phyloP scores from a whole-genome alignment of 1,140 invertebrate genomes.

The Dolichoris vasculosae region DNA sequence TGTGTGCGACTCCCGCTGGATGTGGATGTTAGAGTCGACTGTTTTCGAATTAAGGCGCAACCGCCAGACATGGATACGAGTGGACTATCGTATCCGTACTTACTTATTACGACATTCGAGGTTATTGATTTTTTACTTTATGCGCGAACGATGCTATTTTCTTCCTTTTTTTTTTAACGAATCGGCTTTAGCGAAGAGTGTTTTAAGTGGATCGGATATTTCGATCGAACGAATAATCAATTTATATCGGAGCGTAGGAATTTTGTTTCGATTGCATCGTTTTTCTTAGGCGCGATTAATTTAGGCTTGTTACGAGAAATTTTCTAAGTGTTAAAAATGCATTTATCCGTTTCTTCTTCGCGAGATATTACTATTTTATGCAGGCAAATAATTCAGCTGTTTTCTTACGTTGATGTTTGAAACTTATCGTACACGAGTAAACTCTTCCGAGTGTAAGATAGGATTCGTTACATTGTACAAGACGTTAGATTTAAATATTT shows the following conservation, averaged over 20 bases:
- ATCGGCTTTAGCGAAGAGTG: too few relatives aligned
- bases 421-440: neutral
- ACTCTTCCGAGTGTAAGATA: neutral
- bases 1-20: neutral
- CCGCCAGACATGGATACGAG: neutral
- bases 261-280: too few relatives aligned
- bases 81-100: neutral
- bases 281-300: too few relatives aligned
- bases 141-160: too few relatives aligned
- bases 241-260: too few relatives aligned
- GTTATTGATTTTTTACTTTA: neutral
- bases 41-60: slow-evolving; percentile 32
- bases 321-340: neutral
- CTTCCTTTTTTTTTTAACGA: too few relatives aligned
- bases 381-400: neutral
- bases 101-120: neutral
- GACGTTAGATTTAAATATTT: too few relatives aligned
- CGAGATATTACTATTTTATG: neutral
- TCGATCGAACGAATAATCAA: too few relatives aligned
- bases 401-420: too few relatives aligned
- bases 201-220: too few relatives aligned
- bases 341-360: neutral
- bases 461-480: neutral
- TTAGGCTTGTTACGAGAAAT: too few relatives aligned
- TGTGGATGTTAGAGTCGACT: slow-evolving; percentile 8